Conservation (phyloP, 2,888 invertebrate genomes). For the Lobophora halterata region DNA sequence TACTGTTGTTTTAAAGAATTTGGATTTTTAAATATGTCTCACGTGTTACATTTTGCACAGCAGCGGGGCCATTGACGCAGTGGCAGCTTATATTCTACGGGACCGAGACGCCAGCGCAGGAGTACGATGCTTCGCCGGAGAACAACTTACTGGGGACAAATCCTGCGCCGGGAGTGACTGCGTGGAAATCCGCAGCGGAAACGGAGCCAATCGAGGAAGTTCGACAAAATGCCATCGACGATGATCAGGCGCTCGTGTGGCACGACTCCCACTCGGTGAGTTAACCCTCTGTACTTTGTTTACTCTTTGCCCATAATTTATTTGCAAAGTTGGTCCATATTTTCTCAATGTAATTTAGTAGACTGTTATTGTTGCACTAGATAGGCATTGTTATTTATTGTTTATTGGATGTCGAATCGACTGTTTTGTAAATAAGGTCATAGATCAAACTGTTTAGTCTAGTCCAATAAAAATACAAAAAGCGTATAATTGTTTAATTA, state of each 20-base stretch:
- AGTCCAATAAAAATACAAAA: neutral
- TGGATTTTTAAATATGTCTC: slow-evolving; percentile 6
- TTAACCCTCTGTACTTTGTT: slow-evolving; percentile 7
- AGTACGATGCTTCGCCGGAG: slow-evolving; percentile 83
- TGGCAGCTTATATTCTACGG: slow-evolving; percentile 93
- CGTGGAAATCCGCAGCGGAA: slow-evolving; percentile 44
- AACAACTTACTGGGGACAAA: slow-evolving; percentile 69
- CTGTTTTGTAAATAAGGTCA: neutral
- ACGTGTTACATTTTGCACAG: slow-evolving; percentile 27
- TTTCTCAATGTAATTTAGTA: slow-evolving; percentile 13
- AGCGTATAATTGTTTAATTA: neutral
- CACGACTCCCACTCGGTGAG: slow-evolving; percentile 83
- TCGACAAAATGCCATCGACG: slow-evolving; percentile 82
- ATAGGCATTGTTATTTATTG: slow-evolving; percentile 1
- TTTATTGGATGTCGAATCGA: neutral
- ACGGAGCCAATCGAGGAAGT: slow-evolving; percentile 71
- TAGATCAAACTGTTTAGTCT: neutral
- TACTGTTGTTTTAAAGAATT: slow-evolving; percentile 2
- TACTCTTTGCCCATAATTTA: slow-evolving; percentile 16
- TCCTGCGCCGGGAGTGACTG: slow-evolving; percentile 25
- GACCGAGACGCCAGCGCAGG: slow-evolving; percentile 83
- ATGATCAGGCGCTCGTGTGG: slow-evolving; percentile 80
- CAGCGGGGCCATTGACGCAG: slow-evolving; percentile 83
- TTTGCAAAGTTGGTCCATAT: slow-evolving; percentile 27
- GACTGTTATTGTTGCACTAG: slow-evolving; percentile 3